Base-by-base conservation (phyloP, 2,797 vertebrate genomes). In the Garrulus glandarius region DNA sequence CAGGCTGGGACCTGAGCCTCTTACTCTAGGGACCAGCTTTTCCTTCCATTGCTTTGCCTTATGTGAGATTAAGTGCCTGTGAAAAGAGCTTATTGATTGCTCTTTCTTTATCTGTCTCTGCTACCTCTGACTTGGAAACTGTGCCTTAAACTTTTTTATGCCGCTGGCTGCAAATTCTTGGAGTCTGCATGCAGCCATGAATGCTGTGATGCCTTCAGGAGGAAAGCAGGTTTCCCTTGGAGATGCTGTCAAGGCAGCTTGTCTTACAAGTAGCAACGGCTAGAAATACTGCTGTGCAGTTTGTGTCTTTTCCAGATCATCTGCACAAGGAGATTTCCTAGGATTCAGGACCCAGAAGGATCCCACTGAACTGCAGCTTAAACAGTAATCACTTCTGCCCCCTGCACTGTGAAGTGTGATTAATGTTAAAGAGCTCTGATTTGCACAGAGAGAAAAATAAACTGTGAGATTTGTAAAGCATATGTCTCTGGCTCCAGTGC, bases 361-460 rank as follows among this genome's bases (percentile, higher is more conserved):
- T 85, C 70, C 39, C 55, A 27, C 60, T 80, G 71, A 88, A 72
- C 70, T 76, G 69, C 72, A 69, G 53, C 30, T 91, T 68, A 91
- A 83, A 56, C 59, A 41, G 63, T 86, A 79, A 88, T 92, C 61
- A 68, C 34, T 89, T 64, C 79, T 94, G 53, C n/a, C 43, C 57
- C 64, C 17, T 84, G 74, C 93, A 94, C 91, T 79, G 59, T 92
- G 88, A 94, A 90, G 84, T 80, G 84, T 86, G 80, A 91, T 83
- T 84, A 79, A 84, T 49, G 56, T 79, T 49, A 77, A 93, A n/a
- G 78, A 92, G 20, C 52, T 57, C 56, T 80, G 59, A 94, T 93
- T 84, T 82, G 49, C 89, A 95, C 83, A 57, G 44, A 94, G 47
- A 68, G 37, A 79, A 91, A 39, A 96, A 96, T 97, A 95, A 95